Evolutionary conservation across 2,797 vertebrate genomes (phyloP), one percentile per base, ranked within the genome.

Genomic region (Acropternis orthonyx): DNA sequence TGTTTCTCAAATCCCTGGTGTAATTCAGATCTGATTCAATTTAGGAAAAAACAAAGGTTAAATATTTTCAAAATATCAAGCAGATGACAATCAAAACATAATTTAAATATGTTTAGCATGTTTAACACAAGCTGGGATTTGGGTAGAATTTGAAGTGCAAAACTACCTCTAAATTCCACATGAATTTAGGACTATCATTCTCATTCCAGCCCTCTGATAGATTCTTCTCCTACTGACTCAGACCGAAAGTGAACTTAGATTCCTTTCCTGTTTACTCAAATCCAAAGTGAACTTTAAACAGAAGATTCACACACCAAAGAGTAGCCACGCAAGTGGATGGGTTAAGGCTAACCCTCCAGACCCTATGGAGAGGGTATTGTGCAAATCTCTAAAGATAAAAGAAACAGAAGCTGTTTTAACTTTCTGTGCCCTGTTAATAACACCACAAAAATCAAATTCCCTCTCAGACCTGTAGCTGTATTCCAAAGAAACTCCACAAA

Each of bases 21-120:
- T 85, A 92, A 86, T 69, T 76, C 81, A 34, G 43, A 81, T 75
- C 32, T 61, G 56, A 88, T 66, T 73, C 36, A 88, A 63, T 78
- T 82, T 67, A 62, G 32, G 37, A 66, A 73, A 88, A 90, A 92
- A 48, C 26, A 80, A 88, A 84, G 41, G 23, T 91, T 89, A 89
- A 94, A 62, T 92, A 93, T 84, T 84, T 94, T 89, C 66, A 89
- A 92, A 94, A 93, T 84, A 91, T 39, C 76, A 91, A 90, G 58
- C 10, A 89, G 39, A 86, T 81, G 55, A 89, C 65, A 85, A 79
- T 66, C 69, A 92, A 89, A 88, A 84, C 4, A 54, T 58, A 81
- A 81, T 73, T 88, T 3, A 58, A 83, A 85, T 78, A 66, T 55
- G 2, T 48, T 81, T 65, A 74, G 62, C 21, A 66, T 55, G 2